Base-by-base conservation (phyloP, 2,888 invertebrate species). In the Eilema caniola region DNA sequence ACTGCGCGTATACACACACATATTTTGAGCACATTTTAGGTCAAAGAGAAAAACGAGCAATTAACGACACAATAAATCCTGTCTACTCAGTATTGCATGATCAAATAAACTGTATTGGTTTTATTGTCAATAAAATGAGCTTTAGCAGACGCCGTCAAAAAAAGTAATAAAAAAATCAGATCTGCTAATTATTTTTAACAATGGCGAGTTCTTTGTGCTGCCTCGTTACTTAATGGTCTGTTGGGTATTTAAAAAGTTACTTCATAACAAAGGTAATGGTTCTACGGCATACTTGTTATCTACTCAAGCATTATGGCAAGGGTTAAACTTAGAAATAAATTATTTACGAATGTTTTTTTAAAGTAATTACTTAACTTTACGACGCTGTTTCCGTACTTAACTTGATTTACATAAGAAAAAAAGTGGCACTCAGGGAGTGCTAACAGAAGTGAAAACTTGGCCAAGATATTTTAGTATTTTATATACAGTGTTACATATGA, bases 181-280 rank as follows among this genome's bases (percentile, higher is more conserved):
- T 20, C 37, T 63, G 11, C 37, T 68, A 69, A 76, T 76, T 78
- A 72, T 63, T 70, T 70, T 70, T 28, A 16, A 12, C 24, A 28
- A 41, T 67, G 20, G 14, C 56, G 57, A 28, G 63, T 11, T 73
- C 71, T 73, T 71, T 70, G 59, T 66, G 72, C 73, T 41, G 57
- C 60, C 28, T 64, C 28, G 25, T 69, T 68, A 63, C 7, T 31
- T 56, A 57, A 28, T 63, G 23, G 33, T 31, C 37, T 24, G 57
- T 59, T 37, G 16, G 57, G 33, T 25, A 7, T 20, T 66, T 66
- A 20, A 28, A 47, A 66, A 41, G 62, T 62, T 31, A 56, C 24
- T 56, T 56, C 61, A 37, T 33, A n/a, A 53, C 41, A 67, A 47
- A 56, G 62, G 31, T 28, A 67, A 47, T 31, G 28, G 53, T 37